These are phyloP conservation scores for Leptopilina boulardi DNA, from an alignment of 1,140 invertebrate genomes.

Conservation along the genomic window DNA sequence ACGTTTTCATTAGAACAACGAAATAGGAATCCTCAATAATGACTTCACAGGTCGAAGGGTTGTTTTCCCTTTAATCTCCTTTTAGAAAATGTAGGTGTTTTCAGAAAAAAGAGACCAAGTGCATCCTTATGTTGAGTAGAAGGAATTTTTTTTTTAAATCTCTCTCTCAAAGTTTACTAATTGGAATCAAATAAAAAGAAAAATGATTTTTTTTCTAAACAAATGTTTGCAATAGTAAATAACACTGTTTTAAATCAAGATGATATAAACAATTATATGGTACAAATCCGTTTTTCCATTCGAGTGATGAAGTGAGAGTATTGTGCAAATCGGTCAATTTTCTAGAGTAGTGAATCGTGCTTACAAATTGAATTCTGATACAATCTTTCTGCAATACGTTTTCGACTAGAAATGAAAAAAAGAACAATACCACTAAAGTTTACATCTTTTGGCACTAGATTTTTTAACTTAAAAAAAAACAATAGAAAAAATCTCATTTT, in stretches of 20 bases:
- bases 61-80: slow-evolving; percentile 8
- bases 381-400: not conserved
- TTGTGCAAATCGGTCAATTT: slow-evolving; percentile 14
- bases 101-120: too few relatives aligned
- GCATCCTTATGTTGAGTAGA: too few relatives aligned
- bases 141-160: too few relatives aligned
- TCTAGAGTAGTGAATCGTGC: slow-evolving; percentile 9
- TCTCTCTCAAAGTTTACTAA: not conserved
- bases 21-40: slow-evolving; percentile 17
- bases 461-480: too few relatives aligned
- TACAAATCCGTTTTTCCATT: not conserved
- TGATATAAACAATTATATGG: not conserved
- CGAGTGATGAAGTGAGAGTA: not conserved
- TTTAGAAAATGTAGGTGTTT: not conserved
- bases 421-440: too few relatives aligned
- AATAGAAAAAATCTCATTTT: too few relatives aligned
- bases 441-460: too few relatives aligned
- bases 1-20: slow-evolving; percentile 17
- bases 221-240: not conserved
- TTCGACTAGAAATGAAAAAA: slow-evolving; percentile 6
- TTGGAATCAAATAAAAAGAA: not conserved
- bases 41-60: not conserved
- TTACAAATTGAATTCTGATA: slow-evolving; percentile 14
- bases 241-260: not conserved
- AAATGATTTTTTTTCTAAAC: not conserved